Evolutionary conservation across 2,888 invertebrate genomes (phyloP), one percentile per base, ranked within the genome.

Genomic region (Ptychoptera albimana): DNA sequence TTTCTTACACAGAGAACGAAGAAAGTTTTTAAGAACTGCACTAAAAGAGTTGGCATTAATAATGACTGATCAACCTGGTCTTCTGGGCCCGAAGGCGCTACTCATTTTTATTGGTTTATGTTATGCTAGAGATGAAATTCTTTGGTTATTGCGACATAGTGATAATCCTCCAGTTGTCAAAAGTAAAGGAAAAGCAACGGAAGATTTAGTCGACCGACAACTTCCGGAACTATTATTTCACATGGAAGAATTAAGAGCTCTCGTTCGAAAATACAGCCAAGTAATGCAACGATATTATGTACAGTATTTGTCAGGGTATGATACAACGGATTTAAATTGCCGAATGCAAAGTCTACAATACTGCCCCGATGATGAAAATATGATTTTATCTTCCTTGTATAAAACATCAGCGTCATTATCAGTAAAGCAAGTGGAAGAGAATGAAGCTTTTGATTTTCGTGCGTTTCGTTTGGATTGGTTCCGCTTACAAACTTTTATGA

Each of bases 241-340:
- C 59, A 96, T 98, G 82, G 94, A 97, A 62, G 98, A 99, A 64
- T 66, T 99, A 42, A 74, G 97, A 55, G 89, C 87, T 16, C 69
- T 99, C 44, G 89, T 97, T 5, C 77, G 93, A 49, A 97, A 96
- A 61, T 94, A 98, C 63, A 88, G 87, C 54, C 91, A 92, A 69
- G 92, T 97, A 8, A 84, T 97, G 71, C 96, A 98, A 64, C 75
- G 94, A 50, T 97, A 97, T 64, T 97, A 94, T 66, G 87, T 97
- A 23, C 94, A 98, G 66, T 98, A 94, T 69, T 70, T 99, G 45
- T 82, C 88, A 34, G 93, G 93, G 10, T 97, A 87, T 66, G 98
- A 99, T 71, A 88, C 96, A 13, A 84, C 91, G 16, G 83, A 87
- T 46, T 67, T 98, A 30, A 89, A 91, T 59, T 73, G 87, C 54